phyloP scores from a whole-genome alignment of 2,113 vertebrate genomes.

The Pteronura brasiliensis region DNA sequence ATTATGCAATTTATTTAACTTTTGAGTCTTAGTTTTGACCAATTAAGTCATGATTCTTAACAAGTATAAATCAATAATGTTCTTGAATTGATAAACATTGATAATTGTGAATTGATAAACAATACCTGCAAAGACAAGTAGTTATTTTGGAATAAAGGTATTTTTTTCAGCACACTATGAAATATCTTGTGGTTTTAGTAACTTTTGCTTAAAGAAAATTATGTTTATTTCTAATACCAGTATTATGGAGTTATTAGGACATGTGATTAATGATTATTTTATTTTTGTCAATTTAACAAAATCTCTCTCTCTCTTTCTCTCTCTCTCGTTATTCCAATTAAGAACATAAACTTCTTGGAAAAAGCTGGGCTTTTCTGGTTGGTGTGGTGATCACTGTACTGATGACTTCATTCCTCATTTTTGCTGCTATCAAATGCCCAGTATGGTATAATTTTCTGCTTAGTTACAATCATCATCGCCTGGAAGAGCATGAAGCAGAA shows the following conservation, averaged over 20 bases:
- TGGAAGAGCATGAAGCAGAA: slow-evolving; percentile 83
- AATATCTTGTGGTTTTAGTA: slow-evolving; percentile 9
- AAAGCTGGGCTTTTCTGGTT: slow-evolving; percentile 90
- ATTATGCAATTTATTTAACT: slow-evolving; percentile 32
- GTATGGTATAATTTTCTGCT: slow-evolving; percentile 88
- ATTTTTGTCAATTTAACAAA: slow-evolving; percentile 53
- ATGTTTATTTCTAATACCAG: slow-evolving; percentile 1
- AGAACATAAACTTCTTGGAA: slow-evolving; percentile 76
- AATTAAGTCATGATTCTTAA: neutral
- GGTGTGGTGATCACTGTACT: slow-evolving; percentile 85
- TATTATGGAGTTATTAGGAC: neutral
- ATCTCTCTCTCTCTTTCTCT: neutral
- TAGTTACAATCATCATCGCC: slow-evolving; percentile 89
- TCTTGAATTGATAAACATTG: neutral
- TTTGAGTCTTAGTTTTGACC: neutral
- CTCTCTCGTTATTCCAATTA: slow-evolving; percentile 1
- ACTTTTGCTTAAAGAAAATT: slow-evolving; percentile 30
- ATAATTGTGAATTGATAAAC: neutral
- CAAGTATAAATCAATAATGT: neutral
- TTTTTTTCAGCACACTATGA: neutral
- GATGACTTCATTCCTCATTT: slow-evolving; percentile 85
- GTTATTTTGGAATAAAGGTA: neutral
- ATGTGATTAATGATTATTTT: neutral
- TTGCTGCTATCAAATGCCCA: slow-evolving; percentile 89
- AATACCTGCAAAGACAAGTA: neutral